Evolutionary conservation across 1,140 invertebrate species (phyloP).

Genomic region (Leptopilina clavipes): DNA sequence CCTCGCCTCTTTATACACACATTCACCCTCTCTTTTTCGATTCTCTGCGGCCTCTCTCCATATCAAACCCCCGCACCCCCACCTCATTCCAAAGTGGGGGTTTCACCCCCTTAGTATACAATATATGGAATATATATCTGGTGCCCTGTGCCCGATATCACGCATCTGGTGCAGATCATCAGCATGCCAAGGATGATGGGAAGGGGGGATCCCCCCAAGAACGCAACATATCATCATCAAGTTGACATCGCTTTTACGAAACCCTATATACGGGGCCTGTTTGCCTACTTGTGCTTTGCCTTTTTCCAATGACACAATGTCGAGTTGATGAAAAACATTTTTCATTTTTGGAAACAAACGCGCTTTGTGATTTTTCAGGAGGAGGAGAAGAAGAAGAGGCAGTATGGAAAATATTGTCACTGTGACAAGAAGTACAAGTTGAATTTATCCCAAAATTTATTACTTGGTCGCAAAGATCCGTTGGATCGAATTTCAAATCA

Average conservation of each 20-base stretch:
- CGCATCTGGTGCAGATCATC: slow-evolving; percentile 45
- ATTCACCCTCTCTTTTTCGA: not conserved
- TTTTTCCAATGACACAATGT: slow-evolving; percentile 41
- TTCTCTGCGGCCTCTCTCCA: slow-evolving; percentile 14
- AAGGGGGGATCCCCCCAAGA: slow-evolving; percentile 60
- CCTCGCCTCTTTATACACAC: slow-evolving; percentile 11
- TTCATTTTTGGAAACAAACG: not conserved
- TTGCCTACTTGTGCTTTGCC: slow-evolving; percentile 39
- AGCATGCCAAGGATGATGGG: slow-evolving; percentile 44
- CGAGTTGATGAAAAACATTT: no score
- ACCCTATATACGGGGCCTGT: slow-evolving; percentile 38
- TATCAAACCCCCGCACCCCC: not conserved
- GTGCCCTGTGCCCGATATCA: slow-evolving; percentile 34
- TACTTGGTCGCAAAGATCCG: no score
- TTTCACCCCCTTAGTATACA: not conserved
- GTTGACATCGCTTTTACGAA: slow-evolving; percentile 63
- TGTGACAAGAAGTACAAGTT: no score
- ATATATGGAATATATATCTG: not conserved
- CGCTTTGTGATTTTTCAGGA: no score
- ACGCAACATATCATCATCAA: slow-evolving; percentile 72
- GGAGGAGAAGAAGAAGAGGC: no score
- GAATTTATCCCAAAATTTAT: no score
- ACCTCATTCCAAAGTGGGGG: not conserved
- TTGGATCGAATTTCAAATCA: no score
- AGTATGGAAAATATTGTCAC: no score